Evolutionary conservation across 2,113 vertebrate species (phyloP), one percentile per base, ranked within the genome.

Genomic region (Cynocephalus volans): DNA sequence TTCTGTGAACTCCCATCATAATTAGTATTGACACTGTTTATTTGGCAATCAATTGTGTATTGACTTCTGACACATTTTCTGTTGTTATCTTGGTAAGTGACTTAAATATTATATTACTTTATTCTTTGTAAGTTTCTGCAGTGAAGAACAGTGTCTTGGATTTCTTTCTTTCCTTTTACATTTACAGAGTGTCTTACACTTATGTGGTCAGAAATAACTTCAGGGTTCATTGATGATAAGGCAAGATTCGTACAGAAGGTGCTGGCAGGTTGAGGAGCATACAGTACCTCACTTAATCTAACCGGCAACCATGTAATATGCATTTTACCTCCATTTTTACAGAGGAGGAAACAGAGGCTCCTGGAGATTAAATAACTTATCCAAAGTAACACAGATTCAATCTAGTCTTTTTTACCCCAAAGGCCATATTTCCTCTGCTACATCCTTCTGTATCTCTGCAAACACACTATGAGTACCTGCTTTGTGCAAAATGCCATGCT

Each of bases 71-170:
- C 11, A 58, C 50, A 36, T 89, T 81, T 80, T 60, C 33, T 54
- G 0, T 31, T 70, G n/a, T 24, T 70, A 12, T 52, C 87, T 62
- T 73, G 28, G 14, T 64, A 26, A 19, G 17, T 15, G 36, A 81
- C 41, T 76, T 79, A 15, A 19, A 5, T 28, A 58, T 31, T 36
- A 48, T 24, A 69, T 75, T 13, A 8, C 15, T 95, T 50, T 56
- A 75, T 73, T 87, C 56, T 85, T 56, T 28, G 6, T 48, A 88
- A 84, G 54, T 76, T 96, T 69, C 87, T 72, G 70, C 65, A 90
- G 72, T 17, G 23, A 81, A 54, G 48, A 64, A 56, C 2, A 15
- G 18, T 73, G 24, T 50, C 69, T 76, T 54, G 15, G 64, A 0
- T 56, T 8, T 50, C 56, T 93, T 89, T 50, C n/a, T 83, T 73